Evolutionary conservation across 2,113 vertebrate species (phyloP), one percentile per base, ranked within the genome.

Genomic region (Chamaea fasciata): DNA sequence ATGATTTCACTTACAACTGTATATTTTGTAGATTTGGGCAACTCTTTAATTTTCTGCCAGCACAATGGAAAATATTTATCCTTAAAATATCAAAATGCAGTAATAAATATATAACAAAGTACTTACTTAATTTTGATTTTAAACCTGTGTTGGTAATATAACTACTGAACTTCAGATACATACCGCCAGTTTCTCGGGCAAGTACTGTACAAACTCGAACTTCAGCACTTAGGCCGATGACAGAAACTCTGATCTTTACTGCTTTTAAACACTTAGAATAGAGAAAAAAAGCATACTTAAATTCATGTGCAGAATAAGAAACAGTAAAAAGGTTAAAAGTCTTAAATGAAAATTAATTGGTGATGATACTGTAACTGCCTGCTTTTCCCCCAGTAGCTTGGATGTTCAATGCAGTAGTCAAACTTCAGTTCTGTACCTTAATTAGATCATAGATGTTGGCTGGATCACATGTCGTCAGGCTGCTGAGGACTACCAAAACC

Each of bases 391-490:
- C n/a, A 57, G 83, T 14, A 89, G 52, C 21, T 23, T 81, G 70
- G n/a, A 67, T 14, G 59, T 53, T 68, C 62, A 57, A 64, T 39
- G 31, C 15, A 87, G n/a, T 23, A 75, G 27, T 37, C 52, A 44
- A 81, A 68, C 16, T 50, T 74, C 10, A 49, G 11, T 77, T 93
- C 57, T 60, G 18, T 97, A 99, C 99, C 99, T 99, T 99, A 81
- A 99, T 98, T 64, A 99, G 97, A 37, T 99, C 99, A 69, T 99
- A 99, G 97, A 99, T 99, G 97, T 99, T 99, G 89, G 98, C 98
- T 30, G 99, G 99, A 97, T 99, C 99, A 89, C 99, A 99, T 10
- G 99, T 99, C 1, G 99, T 99, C 64, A 99, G 98, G 87, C 99
- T 99, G 97, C 99, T 99, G 95, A 99, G 98, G 97, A 99, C 97